phyloP scores from a whole-genome alignment of 2,888 invertebrate species.

The Quadriops clusia region DNA sequence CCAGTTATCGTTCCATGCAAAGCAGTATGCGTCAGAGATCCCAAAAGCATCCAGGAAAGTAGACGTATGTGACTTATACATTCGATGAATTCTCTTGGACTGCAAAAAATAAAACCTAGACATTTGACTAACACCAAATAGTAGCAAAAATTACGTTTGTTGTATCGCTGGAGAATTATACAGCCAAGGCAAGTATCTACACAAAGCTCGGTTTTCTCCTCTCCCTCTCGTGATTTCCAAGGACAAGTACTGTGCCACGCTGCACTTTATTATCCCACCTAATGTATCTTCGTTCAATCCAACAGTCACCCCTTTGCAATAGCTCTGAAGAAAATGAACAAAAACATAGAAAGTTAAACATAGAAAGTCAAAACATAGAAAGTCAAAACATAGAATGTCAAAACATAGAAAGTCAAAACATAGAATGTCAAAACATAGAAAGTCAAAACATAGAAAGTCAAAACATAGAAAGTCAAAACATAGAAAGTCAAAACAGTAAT shows the following conservation, averaged over 20 bases:
- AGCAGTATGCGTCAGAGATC: slow-evolving; percentile 82
- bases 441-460: too few species aligned
- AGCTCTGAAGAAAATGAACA: too few species aligned
- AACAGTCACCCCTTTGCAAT: slow-evolving; percentile 51
- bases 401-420: too few species aligned
- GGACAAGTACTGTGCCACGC: slow-evolving; percentile 85
- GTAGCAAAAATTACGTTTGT: slow-evolving; percentile 54
- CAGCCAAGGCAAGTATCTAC: slow-evolving; percentile 82
- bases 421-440: too few species aligned
- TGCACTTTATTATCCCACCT: slow-evolving; percentile 92
- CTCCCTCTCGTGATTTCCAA: slow-evolving; percentile 87
- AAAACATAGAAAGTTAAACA: slow-evolving; percentile 12
- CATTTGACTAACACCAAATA: neutral
- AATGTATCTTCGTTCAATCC: slow-evolving; percentile 89
- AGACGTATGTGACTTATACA: slow-evolving; percentile 90
- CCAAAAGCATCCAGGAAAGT: slow-evolving; percentile 90
- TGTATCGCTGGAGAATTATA: slow-evolving; percentile 68
- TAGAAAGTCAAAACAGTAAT: too few species aligned
- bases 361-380: too few species aligned
- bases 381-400: too few species aligned
- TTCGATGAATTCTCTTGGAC: slow-evolving; percentile 88
- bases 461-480: too few species aligned
- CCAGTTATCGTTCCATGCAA: slow-evolving; percentile 43
- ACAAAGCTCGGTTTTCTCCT: slow-evolving; percentile 69
- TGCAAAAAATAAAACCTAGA: slow-evolving; percentile 30